Base-by-base conservation (phyloP, 1,140 invertebrate species). In the Onthophagus taurus region DNA sequence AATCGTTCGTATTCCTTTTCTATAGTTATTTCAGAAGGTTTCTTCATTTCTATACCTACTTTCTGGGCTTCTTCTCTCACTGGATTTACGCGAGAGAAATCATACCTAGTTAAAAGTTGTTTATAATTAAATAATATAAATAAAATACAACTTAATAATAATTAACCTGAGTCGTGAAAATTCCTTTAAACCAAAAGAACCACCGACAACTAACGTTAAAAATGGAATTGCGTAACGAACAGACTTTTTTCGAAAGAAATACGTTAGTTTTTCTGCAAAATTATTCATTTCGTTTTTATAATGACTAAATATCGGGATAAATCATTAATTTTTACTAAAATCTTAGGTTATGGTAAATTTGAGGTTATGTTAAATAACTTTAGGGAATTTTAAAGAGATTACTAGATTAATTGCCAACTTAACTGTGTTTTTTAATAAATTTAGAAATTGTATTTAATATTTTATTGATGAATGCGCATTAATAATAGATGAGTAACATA, bases 1-100 rank as follows among this genome's bases (percentile, higher is more conserved):
- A 85, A 68, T 67, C 80, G 80, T 53, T 86, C 77, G 68, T 77
- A 88, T 53, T 78, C 75, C 11, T 67, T 63, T 67, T 88, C 83
- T 47, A 88, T 54, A 1, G 80, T 81, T 1, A 80, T 72, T 62
- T 83, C 75, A 45, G 70, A 69, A 0, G 68, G 62, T 59, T 76
- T 74, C 51, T 80, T 83, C 68, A 81, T 73, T 50, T 67, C 51
- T 18, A 87, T 66, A 6, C 82, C 83, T 55, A 64, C 56, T 59
- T 78, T 74, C 49, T 78, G 67, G 21, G 75, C 66, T 60, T 85
- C 75, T 39, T 78, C 74, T 21, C 65, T 69, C 1, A 83, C 64
- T 26, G 67, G 64, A 52, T 73, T 72, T 33, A 72, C 70, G 41
- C 70, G 70, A n/a, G 74, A 68, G 61, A 79, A 83, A 52, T 79